Evolutionary conservation across 2,113 vertebrate genomes (phyloP).

Genomic region (Athene cunicularia): DNA sequence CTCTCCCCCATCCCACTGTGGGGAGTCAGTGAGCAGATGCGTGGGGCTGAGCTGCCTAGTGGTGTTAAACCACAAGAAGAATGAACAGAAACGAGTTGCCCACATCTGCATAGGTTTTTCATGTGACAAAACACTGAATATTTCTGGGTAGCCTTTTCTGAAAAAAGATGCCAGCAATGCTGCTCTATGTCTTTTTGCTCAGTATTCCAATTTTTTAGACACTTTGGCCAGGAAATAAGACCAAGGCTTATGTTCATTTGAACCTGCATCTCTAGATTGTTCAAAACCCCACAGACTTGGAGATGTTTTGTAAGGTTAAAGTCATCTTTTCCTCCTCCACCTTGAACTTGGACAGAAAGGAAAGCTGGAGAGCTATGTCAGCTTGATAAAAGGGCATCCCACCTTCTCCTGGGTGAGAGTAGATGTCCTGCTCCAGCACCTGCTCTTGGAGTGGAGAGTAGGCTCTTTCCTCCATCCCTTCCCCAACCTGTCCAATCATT

Average conservation of each 20-base stretch:
- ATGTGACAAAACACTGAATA: not conserved
- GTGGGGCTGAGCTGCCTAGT: not conserved
- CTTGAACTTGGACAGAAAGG: not conserved
- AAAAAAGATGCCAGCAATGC: not conserved
- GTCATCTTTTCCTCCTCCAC: not conserved
- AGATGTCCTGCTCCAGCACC: not conserved
- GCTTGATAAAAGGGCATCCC: not conserved
- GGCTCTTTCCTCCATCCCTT: not conserved
- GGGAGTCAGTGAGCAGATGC: not conserved
- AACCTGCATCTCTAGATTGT: not conserved
- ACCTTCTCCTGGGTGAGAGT: not conserved
- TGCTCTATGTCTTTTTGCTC: not conserved
- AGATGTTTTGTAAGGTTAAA: not conserved
- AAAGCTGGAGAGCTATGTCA: not conserved
- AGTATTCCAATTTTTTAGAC: not conserved
- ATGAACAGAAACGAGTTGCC: not conserved
- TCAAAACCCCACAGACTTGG: not conserved
- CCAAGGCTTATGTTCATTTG: not conserved
- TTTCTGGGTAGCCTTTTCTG: not conserved
- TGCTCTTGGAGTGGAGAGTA: not conserved
- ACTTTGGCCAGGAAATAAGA: not conserved
- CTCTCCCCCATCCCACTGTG: not conserved
- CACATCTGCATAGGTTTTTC: not conserved
- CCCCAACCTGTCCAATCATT: not conserved
- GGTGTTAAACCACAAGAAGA: not conserved